Evolutionary conservation across 2,888 invertebrate species (phyloP).

Genomic region (Gonocerus acuteangulatus): DNA sequence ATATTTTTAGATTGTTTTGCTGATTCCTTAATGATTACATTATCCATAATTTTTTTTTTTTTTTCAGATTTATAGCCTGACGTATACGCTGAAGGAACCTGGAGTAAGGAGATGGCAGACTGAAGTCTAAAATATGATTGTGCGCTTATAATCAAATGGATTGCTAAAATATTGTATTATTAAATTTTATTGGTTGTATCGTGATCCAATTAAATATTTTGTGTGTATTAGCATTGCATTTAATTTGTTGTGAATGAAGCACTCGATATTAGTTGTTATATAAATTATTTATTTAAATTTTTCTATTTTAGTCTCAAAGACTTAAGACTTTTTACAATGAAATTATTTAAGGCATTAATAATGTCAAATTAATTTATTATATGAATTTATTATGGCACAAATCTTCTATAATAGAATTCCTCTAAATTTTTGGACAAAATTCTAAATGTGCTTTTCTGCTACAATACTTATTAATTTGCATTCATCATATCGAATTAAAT

Average conservation of each 20-base stretch:
- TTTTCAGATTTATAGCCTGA: slow-evolving; percentile 27
- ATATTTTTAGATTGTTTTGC: too few species aligned
- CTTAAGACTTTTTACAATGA: slow-evolving; percentile 4
- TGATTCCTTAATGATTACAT: too few species aligned
- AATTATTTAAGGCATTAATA: slow-evolving; percentile 4
- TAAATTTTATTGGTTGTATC: slow-evolving; percentile 21
- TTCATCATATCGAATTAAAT: slow-evolving; percentile 20
- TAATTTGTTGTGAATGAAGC: slow-evolving; percentile 21
- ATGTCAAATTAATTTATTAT: slow-evolving; percentile 13
- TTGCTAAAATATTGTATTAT: slow-evolving; percentile 22
- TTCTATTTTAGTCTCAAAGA: slow-evolving; percentile 19
- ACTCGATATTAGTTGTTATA: slow-evolving; percentile 16
- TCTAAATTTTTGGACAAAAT: background rate
- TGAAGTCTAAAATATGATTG: slow-evolving; percentile 23
- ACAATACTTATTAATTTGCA: background rate
- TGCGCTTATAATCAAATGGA: slow-evolving; percentile 26
- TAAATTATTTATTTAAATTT: slow-evolving; percentile 23
- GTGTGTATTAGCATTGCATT: slow-evolving; percentile 24
- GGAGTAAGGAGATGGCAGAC: slow-evolving; percentile 22
- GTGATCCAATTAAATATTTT: background rate
- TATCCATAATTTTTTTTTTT: too few species aligned
- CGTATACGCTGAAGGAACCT: slow-evolving; percentile 2
- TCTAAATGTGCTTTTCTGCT: background rate
- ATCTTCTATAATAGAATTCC: slow-evolving; percentile 4
- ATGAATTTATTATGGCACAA: slow-evolving; percentile 1